A percentile compares a stretch with the other conserved stretches of the same genome.
These are phyloP conservation scores for Triplophysa yarkandensis DNA, from an alignment of 2,797 vertebrate species.

Conservation along the genomic window DNA sequence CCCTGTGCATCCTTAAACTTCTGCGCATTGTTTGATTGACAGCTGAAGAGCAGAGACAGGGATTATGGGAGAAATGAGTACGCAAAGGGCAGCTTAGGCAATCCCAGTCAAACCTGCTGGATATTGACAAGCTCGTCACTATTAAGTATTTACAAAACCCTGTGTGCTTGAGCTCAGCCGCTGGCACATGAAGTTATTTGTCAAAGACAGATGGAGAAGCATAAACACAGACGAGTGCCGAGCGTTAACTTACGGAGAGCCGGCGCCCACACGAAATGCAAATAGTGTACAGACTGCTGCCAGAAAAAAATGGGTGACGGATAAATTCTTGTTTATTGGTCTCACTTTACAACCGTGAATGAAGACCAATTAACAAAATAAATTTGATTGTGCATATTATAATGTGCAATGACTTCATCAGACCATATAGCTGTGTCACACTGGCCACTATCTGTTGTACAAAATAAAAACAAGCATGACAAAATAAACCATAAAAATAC, in stretches of 20 bases:
- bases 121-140: conserved; percentile 57
- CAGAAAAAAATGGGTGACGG: conserved; percentile 25
- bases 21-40: conserved; percentile 45
- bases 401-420: conserved; percentile 3
- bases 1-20: conserved; percentile 12
- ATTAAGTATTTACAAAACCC: conserved; percentile 60
- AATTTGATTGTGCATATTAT: conserved; percentile 5
- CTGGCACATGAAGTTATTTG: conserved; percentile 56
- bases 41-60: conserved; percentile 37
- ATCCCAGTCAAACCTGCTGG: conserved; percentile 55
- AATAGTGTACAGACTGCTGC: conserved; percentile 27
- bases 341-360: conserved; percentile 16
- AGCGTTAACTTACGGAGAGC: conserved; percentile 40
- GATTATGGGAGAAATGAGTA: conserved; percentile 42
- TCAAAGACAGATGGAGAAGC: conserved; percentile 56
- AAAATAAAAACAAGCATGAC: neutral
- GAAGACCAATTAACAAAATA: neutral
- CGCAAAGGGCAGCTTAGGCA: conserved; percentile 49
- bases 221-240: conserved; percentile 48
- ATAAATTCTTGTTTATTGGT: neutral
- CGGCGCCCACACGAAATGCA: conserved; percentile 42
- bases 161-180: conserved; percentile 23
- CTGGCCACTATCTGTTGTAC: too few relatives aligned
- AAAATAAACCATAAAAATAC: neutral
- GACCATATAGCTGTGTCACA: too few relatives aligned